phyloP scores from a whole-genome alignment of 1,140 invertebrate genomes.

The Globodera rostochiensis region DNA sequence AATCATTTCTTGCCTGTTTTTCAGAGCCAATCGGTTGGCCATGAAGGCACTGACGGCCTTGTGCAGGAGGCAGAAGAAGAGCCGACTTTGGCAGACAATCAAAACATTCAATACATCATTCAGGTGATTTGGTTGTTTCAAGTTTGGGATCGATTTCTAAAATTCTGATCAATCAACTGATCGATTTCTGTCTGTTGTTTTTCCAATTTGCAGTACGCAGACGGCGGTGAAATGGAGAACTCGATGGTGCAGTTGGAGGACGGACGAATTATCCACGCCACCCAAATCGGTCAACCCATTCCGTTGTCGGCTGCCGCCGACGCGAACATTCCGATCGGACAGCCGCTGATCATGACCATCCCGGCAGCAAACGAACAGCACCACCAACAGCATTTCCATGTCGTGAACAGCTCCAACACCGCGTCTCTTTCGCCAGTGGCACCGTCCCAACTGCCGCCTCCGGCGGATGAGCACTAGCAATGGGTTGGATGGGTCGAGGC shows the following conservation, averaged over 20 bases:
- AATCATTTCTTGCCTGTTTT: neutral
- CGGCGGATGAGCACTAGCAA: neutral
- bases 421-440: neutral
- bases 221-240: conserved; percentile 21
- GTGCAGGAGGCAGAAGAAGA: conserved; percentile 11
- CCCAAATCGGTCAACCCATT: conserved; percentile 37
- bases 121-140: conserved; percentile 9
- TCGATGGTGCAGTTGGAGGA: conserved; percentile 32
- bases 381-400: conserved; percentile 10
- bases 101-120: conserved; percentile 27
- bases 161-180: no score
- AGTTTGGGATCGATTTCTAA: neutral
- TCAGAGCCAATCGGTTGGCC: conserved; percentile 1
- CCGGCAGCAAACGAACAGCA: conserved; percentile 2
- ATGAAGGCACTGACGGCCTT: neutral
- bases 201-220: conserved; percentile 20
- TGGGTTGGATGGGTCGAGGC: no score
- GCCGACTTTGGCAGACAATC: neutral
- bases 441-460: neutral
- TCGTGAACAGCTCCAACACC: neutral
- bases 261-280: conserved; percentile 40
- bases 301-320: neutral
- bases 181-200: no score
- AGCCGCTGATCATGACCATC: conserved; percentile 24
- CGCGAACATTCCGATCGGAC: neutral